Evolutionary conservation across 1,140 invertebrate genomes (phyloP), one percentile per base, ranked within the genome.

Genomic region (Cotesia glomerata): DNA sequence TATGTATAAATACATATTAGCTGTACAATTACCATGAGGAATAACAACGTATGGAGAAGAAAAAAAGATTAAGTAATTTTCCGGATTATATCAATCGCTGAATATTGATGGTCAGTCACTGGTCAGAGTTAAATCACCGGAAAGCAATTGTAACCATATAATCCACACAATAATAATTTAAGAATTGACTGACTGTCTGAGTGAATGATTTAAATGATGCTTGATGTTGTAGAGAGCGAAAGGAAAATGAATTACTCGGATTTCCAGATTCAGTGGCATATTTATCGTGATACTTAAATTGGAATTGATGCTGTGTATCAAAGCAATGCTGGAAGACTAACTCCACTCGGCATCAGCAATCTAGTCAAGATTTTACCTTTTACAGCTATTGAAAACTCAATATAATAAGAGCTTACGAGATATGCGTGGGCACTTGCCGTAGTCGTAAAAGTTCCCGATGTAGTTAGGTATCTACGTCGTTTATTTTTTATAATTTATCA

Each of bases 341-440:
- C 52, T 72, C 56, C 56, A 34, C 36, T 58, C 39, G 18, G 59
- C 35, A 72, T 65, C 18, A 63, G 39, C 39, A 62, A 49, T 54
- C 69, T 36, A 71, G 68, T 59, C 58, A 45, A 49, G 14, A 45
- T 72, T 59, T 72, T 59, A 35, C 70, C 54, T 72, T 72, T 72
- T 72, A 51, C 32, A 72, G 52, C 16, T 16, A 58, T 58, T 58
- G 14, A 58, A 58, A 26, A 16, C 56, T 26, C 26, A 26, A 26
- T 26, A 58, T 45, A 45, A 45, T 45, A 45, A 45, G 59, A 65
- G 14, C 39, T 36, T 9, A 65, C 14, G 34, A 65, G n/a, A 65
- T 51, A 65, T 65, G 63, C 63, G 63, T 65, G 36, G 63, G 63
- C 36, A 51, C 63, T 49, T 65, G 36, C 45, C 16, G 63, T 65